Evolutionary conservation across 2,888 invertebrate genomes (phyloP).

Genomic region (Cylloceria caligata): DNA sequence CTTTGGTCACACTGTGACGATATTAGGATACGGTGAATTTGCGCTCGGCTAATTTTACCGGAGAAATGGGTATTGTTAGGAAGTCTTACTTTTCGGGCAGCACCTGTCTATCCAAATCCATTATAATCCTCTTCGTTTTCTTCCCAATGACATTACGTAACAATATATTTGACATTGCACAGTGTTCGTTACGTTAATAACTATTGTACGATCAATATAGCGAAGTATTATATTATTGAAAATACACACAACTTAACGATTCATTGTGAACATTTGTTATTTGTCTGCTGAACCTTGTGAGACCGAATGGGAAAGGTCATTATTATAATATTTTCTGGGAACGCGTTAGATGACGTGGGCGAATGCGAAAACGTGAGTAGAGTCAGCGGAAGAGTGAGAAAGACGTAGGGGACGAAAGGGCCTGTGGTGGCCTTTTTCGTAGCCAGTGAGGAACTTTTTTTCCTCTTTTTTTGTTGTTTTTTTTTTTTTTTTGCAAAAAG

Average conservation of each 20-base stretch:
- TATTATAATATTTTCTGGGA: slow-evolving; percentile 45
- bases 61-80: slow-evolving; percentile 19
- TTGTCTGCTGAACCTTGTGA: neutral
- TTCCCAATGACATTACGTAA: neutral
- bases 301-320: slow-evolving; percentile 24
- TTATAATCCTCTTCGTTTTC: neutral
- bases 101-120: slow-evolving; percentile 31
- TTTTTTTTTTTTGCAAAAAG: slow-evolving; percentile 70
- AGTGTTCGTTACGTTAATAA: neutral
- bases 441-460: slow-evolving; percentile 65
- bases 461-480: slow-evolving; percentile 7
- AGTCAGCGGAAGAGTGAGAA: slow-evolving; percentile 55
- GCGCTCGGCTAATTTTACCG: slow-evolving; percentile 10
- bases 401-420: slow-evolving; percentile 38
- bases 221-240: neutral
- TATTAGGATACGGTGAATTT: slow-evolving; percentile 42
- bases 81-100: neutral
- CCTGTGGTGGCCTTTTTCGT: slow-evolving; percentile 65
- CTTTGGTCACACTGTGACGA: slow-evolving; percentile 41
- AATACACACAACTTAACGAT: neutral
- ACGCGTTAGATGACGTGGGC: slow-evolving; percentile 33
- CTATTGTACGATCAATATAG: neutral
- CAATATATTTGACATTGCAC: neutral
- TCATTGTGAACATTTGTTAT: neutral
- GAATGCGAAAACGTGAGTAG: slow-evolving; percentile 56